Percentiles rank a stretch among this genome's conserved stretches.
Conservation (phyloP, 2,113 vertebrate species). For the Crocuta crocuta region DNA sequence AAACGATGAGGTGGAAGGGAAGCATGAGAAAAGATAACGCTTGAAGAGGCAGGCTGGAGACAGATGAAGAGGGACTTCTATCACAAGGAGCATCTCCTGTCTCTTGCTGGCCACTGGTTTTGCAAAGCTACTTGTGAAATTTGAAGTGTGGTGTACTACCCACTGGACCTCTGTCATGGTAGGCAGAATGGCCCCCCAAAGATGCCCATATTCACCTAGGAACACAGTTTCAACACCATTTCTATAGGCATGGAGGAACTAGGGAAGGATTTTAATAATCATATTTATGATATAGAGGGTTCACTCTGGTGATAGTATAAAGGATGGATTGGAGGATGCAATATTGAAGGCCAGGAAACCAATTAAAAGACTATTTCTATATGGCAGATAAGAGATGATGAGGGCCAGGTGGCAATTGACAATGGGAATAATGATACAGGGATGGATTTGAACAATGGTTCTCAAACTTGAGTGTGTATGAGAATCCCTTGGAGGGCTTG, state of each 20-base stretch:
- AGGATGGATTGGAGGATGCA: not conserved
- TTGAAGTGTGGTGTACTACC: not conserved
- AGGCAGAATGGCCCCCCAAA: too few species aligned
- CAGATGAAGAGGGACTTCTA: not conserved
- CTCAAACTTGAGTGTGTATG: not conserved
- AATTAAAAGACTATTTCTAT: not conserved
- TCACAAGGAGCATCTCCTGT: not conserved
- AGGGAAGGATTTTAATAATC: not conserved
- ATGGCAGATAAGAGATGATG: not conserved
- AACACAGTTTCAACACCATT: constrained; percentile 21
- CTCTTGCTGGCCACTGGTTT: not conserved
- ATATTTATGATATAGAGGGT: not conserved
- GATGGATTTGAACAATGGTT: not conserved
- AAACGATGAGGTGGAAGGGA: not conserved
- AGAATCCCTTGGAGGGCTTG: constrained; percentile 17
- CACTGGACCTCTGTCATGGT: not conserved
- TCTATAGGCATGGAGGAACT: not conserved
- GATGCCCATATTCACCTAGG: not conserved
- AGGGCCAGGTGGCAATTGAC: not conserved
- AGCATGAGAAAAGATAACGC: not conserved
- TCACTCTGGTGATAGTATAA: not conserved
- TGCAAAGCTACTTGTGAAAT: not conserved
- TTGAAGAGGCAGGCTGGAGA: not conserved
- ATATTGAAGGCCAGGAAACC: not conserved
- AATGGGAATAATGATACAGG: not conserved